A percentile compares a stretch with the other conserved stretches of the same genome.
Evolutionary conservation across 1,140 invertebrate species (phyloP).

Genomic region (Hypothenemus hampei): DNA sequence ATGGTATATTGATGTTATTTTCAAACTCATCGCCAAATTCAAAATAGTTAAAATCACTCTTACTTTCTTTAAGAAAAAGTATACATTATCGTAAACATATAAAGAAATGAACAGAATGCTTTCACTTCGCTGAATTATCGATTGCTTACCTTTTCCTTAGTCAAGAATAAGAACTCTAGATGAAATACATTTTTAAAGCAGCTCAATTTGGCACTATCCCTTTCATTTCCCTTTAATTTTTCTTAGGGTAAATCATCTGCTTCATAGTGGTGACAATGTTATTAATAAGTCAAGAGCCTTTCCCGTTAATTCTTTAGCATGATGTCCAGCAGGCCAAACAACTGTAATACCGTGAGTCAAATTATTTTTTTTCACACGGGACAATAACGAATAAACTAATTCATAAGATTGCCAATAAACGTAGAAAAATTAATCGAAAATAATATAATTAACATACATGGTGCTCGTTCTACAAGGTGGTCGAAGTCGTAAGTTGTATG

Average conservation of each 20-base stretch:
- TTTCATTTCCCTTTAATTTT: slow-evolving; percentile 49
- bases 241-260: slow-evolving; percentile 67
- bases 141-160: slow-evolving; percentile 87
- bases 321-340: slow-evolving; percentile 83
- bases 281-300: slow-evolving; percentile 89
- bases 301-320: slow-evolving; percentile 66
- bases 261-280: slow-evolving; percentile 79
- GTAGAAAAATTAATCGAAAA: too few relatives aligned
- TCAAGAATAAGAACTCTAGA: slow-evolving; percentile 78
- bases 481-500: too few relatives aligned
- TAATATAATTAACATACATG: too few relatives aligned
- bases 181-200: slow-evolving; percentile 5
- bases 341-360: slow-evolving; percentile 70
- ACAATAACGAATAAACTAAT: not conserved
- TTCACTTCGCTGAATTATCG: slow-evolving; percentile 67
- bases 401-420: slow-evolving; percentile 3
- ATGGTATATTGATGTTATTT: slow-evolving; percentile 88
- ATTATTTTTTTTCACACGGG: slow-evolving; percentile 37
- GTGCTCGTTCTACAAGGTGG: too few relatives aligned
- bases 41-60: slow-evolving; percentile 64
- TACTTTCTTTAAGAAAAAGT: slow-evolving; percentile 76
- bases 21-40: slow-evolving; percentile 68
- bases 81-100: slow-evolving; percentile 82
- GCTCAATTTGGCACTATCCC: not conserved
- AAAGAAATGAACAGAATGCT: slow-evolving; percentile 84